Conservation (phyloP, 2,113 vertebrate genomes). For the Bagarius yarrelli region DNA sequence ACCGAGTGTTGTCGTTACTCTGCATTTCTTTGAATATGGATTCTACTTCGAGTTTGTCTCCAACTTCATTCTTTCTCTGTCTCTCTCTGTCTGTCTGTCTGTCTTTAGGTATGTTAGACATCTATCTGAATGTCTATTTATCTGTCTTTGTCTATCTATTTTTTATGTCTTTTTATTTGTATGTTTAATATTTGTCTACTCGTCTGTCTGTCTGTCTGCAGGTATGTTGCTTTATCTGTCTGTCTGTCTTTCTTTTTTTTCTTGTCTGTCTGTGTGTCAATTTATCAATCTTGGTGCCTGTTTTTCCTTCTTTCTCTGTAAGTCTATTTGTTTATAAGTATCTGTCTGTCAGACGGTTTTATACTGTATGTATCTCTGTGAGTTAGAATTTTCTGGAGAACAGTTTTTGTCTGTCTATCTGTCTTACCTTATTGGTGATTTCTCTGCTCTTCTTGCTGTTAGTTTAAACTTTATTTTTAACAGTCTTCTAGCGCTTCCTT, state of each 20-base stretch:
- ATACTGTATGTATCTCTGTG: too few relatives aligned
- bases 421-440: not conserved
- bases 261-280: not conserved
- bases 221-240: not conserved
- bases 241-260: not conserved
- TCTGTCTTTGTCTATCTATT: not conserved
- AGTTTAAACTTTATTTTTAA: not conserved
- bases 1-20: too few relatives aligned
- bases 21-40: too few relatives aligned
- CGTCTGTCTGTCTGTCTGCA: not conserved
- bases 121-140: not conserved
- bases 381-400: too few relatives aligned
- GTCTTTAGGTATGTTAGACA: too few relatives aligned
- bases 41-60: too few relatives aligned
- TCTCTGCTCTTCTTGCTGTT: not conserved
- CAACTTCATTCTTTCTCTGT: conserved; percentile 43
- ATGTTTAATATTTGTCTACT: not conserved
- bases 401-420: too few relatives aligned
- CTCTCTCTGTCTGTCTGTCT: too few relatives aligned
- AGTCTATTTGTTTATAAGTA: too few relatives aligned
- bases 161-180: not conserved
- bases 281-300: not conserved
- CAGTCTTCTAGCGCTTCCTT: not conserved
- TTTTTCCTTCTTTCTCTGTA: too few relatives aligned
- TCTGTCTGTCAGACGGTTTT: too few relatives aligned